Base-by-base conservation (phyloP, 2,797 vertebrate genomes). In the Rhinichthys osculus region DNA sequence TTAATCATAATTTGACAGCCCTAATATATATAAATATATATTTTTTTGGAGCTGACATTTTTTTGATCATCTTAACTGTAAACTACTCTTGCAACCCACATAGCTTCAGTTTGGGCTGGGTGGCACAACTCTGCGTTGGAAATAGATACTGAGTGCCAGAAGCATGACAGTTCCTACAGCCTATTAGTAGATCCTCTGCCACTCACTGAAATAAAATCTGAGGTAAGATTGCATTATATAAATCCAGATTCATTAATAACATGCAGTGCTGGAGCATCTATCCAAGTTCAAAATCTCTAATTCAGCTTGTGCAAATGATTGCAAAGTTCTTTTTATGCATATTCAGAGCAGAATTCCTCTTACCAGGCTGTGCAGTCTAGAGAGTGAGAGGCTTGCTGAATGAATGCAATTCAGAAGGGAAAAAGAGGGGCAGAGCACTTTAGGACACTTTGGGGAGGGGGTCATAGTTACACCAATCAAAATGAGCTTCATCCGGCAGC, bases 401-500 rank as follows among this genome's bases (percentile, higher is more conserved):
- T 86, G 81, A 66, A 72, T 80, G 52, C 64, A 70, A n/a, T 11
- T 81, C 27, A 62, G 57, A 27, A 42, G 14, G 30, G 38, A 35
- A 76, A 76, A 64, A 47, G 70, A 72, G 54, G 30, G 73, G 62
- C 52, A 83, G 82, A 77, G 42, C 62, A 33, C 57, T 21, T 78
- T 47, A 3, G 4, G 23, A n/a, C 17, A 14, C 5, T 40, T n/a
- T 1, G 44, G 14, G 64, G 10, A 11, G 14, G n/a, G 33, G 64
- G 54, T 40, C 21, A n/a, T 52, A 23, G 33, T 57, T 80, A 79
- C 71, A 85, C 89, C 89, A 92, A 90, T 91, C 89, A 88, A 50
- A 87, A 78, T 19, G 35, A 35, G 67, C 82, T 44, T 30, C 83
- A 88, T 79, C n/a, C 19, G 14, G 33, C 57, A 66, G 84, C 82